These are phyloP conservation scores for Patella pellucida DNA, from an alignment of 2,888 invertebrate species.

Conservation along the genomic window DNA sequence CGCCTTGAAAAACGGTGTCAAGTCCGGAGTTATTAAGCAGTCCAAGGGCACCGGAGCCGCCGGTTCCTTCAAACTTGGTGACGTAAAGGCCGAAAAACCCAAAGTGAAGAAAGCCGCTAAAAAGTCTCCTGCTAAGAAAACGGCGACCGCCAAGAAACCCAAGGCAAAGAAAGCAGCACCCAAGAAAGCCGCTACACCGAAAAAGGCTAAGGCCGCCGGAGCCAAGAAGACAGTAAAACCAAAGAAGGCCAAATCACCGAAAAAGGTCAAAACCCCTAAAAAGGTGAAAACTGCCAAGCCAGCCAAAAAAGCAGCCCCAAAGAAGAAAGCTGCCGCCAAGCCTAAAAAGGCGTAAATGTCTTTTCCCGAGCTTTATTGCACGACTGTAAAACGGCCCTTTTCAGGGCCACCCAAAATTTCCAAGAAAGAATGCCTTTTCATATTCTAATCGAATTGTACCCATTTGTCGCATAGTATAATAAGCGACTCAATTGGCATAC, in stretches of 20 bases:
- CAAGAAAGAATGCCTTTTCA: too few species aligned
- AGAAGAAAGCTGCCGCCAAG: too few species aligned
- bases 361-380: too few species aligned
- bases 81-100: conserved; percentile 48
- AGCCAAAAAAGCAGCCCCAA: too few species aligned
- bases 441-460: too few species aligned
- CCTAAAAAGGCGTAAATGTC: too few species aligned
- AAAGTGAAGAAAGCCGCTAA: conserved; percentile 43
- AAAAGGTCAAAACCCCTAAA: conserved; percentile 29
- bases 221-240: conserved; percentile 25
- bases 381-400: too few species aligned
- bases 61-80: too few species aligned
- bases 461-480: too few species aligned
- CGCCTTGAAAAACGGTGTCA: conserved; percentile 69
- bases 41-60: conserved; percentile 58
- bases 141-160: conserved; percentile 33
- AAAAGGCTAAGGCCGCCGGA: conserved; percentile 32
- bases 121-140: conserved; percentile 26
- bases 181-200: conserved; percentile 27
- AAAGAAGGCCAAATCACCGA: conserved; percentile 31
- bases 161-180: conserved; percentile 35
- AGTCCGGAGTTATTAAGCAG: conserved; percentile 68
- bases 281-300: conserved; percentile 40
- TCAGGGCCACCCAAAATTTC: too few species aligned
- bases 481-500: too few species aligned